These are phyloP conservation scores for Epinotia brunnichana DNA, from an alignment of 2,888 invertebrate genomes.

Conservation along the genomic window DNA sequence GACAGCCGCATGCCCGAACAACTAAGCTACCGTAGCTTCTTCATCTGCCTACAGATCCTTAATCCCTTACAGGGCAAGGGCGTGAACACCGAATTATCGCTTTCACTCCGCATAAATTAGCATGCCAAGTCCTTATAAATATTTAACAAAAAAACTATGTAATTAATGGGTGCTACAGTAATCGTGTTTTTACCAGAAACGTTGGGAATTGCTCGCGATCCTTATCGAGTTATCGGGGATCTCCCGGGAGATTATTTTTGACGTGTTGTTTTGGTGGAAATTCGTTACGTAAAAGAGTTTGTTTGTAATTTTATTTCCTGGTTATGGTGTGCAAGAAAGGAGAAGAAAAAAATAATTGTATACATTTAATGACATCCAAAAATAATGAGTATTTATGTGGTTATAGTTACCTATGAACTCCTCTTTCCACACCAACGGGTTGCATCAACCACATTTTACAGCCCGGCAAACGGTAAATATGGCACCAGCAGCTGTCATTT, in stretches of 20 bases:
- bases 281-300: slow-evolving; percentile 26
- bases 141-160: slow-evolving; percentile 59
- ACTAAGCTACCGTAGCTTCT: not conserved
- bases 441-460: no score
- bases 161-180: slow-evolving; percentile 63
- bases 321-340: not conserved
- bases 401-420: no score
- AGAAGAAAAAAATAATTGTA: not conserved
- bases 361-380: not conserved
- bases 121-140: slow-evolving; percentile 65
- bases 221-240: slow-evolving; percentile 64
- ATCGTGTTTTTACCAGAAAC: slow-evolving; percentile 63
- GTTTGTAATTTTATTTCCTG: not conserved
- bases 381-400: no score
- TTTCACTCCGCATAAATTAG: slow-evolving; percentile 76
- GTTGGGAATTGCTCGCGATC: slow-evolving; percentile 61
- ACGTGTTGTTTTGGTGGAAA: slow-evolving; percentile 59
- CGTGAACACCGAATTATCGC: slow-evolving; percentile 63
- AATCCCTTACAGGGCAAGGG: slow-evolving; percentile 41
- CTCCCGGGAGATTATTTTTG: slow-evolving; percentile 53
- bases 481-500: no score
- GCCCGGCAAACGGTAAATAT: no score
- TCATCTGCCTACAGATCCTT: slow-evolving; percentile 12
- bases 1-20: no score
- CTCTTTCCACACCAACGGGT: no score